Conservation (phyloP, 2,113 vertebrate species). For the Albula glossodonta region DNA sequence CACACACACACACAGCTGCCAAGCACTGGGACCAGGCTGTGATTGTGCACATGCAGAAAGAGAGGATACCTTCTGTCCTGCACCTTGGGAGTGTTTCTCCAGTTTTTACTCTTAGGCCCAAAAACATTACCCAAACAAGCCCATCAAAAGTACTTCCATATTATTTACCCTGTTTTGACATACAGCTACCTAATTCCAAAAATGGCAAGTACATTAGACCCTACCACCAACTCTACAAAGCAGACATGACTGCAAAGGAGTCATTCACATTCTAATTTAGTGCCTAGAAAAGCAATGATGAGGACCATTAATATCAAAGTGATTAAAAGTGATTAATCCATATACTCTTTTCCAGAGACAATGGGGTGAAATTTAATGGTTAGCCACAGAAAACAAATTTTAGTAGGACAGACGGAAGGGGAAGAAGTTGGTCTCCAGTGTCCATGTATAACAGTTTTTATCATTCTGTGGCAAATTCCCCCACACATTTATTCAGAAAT, state of each 20-base stretch:
- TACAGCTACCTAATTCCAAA: background rate
- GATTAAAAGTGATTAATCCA: constrained; percentile 5
- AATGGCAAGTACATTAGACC: background rate
- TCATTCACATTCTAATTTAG: background rate
- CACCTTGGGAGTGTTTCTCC: background rate
- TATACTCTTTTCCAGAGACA: background rate
- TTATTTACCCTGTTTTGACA: background rate
- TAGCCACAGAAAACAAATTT: background rate
- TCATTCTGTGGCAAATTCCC: background rate
- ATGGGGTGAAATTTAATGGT: background rate
- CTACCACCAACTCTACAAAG: background rate
- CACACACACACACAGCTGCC: constrained; percentile 13
- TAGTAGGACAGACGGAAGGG: background rate
- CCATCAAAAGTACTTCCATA: background rate
- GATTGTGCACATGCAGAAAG: constrained; percentile 10
- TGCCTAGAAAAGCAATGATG: background rate
- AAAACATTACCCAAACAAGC: background rate
- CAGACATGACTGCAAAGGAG: constrained; percentile 5
- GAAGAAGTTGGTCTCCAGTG: background rate
- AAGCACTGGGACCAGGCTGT: constrained; percentile 23
- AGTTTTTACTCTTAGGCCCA: background rate
- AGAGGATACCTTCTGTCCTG: constrained; percentile 16
- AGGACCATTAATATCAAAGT: background rate
- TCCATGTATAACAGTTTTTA: background rate
- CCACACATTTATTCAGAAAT: background rate